A percentile compares a stretch with the other conserved stretches of the same genome.
Conservation (phyloP, 2,888 invertebrate species). For the Liposcelis brunnea region DNA sequence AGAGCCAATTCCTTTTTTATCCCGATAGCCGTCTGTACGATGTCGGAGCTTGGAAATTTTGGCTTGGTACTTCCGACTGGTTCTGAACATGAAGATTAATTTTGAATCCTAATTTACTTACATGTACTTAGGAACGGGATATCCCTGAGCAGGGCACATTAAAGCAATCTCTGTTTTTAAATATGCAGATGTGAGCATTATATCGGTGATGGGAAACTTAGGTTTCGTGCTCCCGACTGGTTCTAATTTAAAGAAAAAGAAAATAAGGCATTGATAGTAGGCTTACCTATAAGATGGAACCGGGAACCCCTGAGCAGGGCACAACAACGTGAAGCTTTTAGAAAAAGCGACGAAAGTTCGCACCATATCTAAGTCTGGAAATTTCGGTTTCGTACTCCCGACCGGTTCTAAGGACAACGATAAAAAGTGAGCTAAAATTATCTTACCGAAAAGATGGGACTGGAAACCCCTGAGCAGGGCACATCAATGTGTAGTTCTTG, state of each 20-base stretch:
- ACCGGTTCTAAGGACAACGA: constrained; percentile 58
- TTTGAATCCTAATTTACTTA: constrained; percentile 24
- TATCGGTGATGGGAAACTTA: constrained; percentile 30
- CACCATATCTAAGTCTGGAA: constrained; percentile 26
- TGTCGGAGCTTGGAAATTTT: constrained; percentile 56
- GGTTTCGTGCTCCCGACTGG: constrained; percentile 26
- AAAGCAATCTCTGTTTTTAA: constrained; percentile 30
- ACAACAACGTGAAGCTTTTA: constrained; percentile 35
- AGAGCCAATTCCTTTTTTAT: constrained; percentile 30
- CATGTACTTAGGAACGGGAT: constrained; percentile 56
- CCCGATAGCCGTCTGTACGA: constrained; percentile 36
- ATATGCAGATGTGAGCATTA: constrained; percentile 22
- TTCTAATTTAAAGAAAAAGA: constrained; percentile 16
- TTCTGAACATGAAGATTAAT: constrained; percentile 16
- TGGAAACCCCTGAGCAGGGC: constrained; percentile 40
- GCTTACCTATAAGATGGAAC: constrained; percentile 13
- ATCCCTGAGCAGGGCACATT: constrained; percentile 58
- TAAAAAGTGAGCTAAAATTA: no score
- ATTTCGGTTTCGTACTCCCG: constrained; percentile 48
- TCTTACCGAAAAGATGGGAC: constrained; percentile 37
- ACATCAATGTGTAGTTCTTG: constrained; percentile 22
- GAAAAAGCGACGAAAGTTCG: neutral
- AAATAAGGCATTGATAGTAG: no score
- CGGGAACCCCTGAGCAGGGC: constrained; percentile 46
- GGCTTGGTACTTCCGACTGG: constrained; percentile 35